Percentiles rank a stretch among this genome's conserved stretches.
phyloP scores from a whole-genome alignment of 2,113 vertebrate genomes.

The Dolichotis patagonum region DNA sequence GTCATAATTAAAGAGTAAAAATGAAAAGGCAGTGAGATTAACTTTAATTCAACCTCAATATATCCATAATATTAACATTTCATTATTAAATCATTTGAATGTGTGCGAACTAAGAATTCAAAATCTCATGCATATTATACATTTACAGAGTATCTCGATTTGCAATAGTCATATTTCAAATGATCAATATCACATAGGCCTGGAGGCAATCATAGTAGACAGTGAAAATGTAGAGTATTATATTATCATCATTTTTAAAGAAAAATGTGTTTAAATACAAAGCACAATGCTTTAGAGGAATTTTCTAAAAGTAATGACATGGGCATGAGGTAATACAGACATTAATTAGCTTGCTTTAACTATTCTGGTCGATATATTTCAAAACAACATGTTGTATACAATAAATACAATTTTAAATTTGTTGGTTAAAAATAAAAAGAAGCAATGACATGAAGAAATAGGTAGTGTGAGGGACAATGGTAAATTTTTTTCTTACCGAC shows the following conservation, averaged over 20 bases:
- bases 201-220: not conserved
- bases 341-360: not conserved
- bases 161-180: not conserved
- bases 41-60: constrained; percentile 14
- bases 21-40: not conserved
- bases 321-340: not conserved
- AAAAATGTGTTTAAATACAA: not conserved
- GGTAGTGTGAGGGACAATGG: not conserved
- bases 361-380: not conserved
- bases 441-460: not conserved
- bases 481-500: constrained; percentile 89
- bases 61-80: not conserved
- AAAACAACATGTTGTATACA: not conserved
- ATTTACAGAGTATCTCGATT: not conserved
- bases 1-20: not conserved
- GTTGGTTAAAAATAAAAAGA: not conserved
- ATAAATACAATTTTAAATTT: not conserved
- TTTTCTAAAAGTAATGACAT: not conserved
- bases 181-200: not conserved
- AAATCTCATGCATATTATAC: not conserved
- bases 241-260: not conserved
- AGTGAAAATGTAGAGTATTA: not conserved
- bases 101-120: not conserved
- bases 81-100: not conserved
- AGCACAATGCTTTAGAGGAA: not conserved